A percentile compares a stretch with the other conserved stretches of the same genome.
phyloP scores from a whole-genome alignment of 2,113 vertebrate species.

The Dunckerocampus dactyliophorus region DNA sequence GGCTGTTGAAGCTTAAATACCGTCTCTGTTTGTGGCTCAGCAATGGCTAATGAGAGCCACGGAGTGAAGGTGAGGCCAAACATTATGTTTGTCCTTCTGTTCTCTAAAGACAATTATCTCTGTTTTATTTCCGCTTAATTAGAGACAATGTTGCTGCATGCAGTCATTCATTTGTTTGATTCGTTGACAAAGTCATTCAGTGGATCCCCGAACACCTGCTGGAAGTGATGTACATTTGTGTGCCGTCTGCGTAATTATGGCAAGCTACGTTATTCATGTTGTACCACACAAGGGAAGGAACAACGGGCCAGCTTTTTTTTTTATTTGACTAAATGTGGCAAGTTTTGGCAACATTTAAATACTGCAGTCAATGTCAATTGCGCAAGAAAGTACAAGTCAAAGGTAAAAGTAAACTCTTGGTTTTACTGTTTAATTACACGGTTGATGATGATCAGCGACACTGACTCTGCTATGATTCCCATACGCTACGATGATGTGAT shows the following conservation, averaged over 20 bases:
- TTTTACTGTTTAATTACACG: neutral
- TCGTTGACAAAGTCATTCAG: neutral
- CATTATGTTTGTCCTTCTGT: slow-evolving; percentile 1
- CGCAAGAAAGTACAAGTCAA: neutral
- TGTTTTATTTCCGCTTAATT: neutral
- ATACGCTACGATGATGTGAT: too few species aligned
- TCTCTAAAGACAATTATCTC: slow-evolving; percentile 1
- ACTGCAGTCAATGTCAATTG: neutral
- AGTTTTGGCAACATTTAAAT: neutral
- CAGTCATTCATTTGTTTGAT: neutral
- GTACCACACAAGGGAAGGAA: neutral
- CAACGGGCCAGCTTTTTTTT: neutral
- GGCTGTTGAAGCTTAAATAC: neutral
- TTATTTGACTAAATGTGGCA: neutral
- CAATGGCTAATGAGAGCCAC: neutral
- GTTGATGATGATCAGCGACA: neutral
- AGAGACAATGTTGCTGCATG: neutral
- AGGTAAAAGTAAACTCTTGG: neutral
- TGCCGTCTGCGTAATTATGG: neutral
- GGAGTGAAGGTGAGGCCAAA: slow-evolving; percentile 8
- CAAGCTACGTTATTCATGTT: neutral
- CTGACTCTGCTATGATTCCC: neutral
- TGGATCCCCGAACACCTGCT: slow-evolving; percentile 1
- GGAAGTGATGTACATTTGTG: neutral
- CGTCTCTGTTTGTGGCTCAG: neutral